These are phyloP conservation scores for Ceyx cyanopectus DNA, from an alignment of 2,113 vertebrate genomes.

Conservation along the genomic window DNA sequence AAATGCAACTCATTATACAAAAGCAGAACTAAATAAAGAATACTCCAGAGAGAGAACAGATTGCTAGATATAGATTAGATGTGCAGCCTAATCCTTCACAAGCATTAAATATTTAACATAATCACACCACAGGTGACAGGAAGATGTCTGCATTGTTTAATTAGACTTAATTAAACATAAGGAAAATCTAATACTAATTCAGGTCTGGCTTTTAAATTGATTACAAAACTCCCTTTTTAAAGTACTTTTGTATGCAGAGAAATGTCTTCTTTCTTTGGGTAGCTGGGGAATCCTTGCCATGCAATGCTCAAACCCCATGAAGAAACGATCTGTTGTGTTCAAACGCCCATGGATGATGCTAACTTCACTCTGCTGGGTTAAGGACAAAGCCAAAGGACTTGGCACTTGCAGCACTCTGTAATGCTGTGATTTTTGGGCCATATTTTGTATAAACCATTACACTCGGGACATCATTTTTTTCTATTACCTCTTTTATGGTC, in stretches of 20 bases:
- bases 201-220: constrained; percentile 69
- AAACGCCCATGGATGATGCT: not conserved
- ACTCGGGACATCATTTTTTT: constrained; percentile 43
- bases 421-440: not conserved
- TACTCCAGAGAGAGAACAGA: constrained; percentile 78
- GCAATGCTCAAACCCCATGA: not conserved
- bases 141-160: constrained; percentile 80
- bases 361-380: not conserved
- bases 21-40: constrained; percentile 76
- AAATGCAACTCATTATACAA: constrained; percentile 70
- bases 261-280: not conserved
- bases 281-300: not conserved
- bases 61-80: constrained; percentile 80
- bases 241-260: not conserved
- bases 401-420: not conserved
- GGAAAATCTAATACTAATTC: constrained; percentile 74
- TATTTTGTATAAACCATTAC: constrained; percentile 61
- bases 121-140: constrained; percentile 77
- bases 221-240: constrained; percentile 48
- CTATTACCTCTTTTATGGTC: constrained; percentile 67
- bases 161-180: constrained; percentile 83
- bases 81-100: constrained; percentile 77
- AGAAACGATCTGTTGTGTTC: constrained; percentile 24
- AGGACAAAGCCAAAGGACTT: constrained; percentile 63
- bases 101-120: constrained; percentile 83